Base-by-base conservation (phyloP, 1,140 invertebrate species). In the Zaprionus ornatus region DNA sequence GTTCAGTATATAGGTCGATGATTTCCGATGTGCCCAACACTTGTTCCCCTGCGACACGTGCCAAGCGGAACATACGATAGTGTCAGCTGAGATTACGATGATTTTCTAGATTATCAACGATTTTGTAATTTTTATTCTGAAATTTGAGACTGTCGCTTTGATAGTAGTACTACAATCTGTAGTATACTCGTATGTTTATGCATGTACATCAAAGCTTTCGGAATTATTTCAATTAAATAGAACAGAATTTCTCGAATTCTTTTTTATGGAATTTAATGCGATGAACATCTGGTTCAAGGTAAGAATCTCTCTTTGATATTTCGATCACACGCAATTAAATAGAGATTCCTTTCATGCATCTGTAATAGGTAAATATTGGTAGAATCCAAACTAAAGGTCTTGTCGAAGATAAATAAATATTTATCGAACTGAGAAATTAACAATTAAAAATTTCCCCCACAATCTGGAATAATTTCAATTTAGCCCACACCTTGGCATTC, bases 341-440 rank as follows among this genome's bases (percentile, higher is more conserved):
- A 13, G 37, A 68, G 35, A 42, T 45, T 21, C 37, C 21, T 57
- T 73, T 35, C n/a, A 25, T n/a, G 23, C 15, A 21, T 7, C 7
- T 68, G 27, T 54, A 62, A 54, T 42, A 19, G n/a, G 23, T 59
- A 61, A 55, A 73, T 67, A 55, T 42, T 48, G 35, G 17, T 45
- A 56, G 10, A 45, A 29, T 69, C 10, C 54, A 15, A 45, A 0
- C n/a, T 29, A 48, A 10, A 56, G 27, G 15, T 29, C 52, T 35
- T 29, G 7, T 0, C 1, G 50, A 32, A 19, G 40, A 56, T 60
- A 45, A 61, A 74, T 40, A 73, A 45, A 60, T 32, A 52, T 12
- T 13, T 54, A 13, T 9, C n/a, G 21, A 17, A 4, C 40, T 37
- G 29, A 48, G 21, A 57, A 48, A 50, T 29, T 19, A 63, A 6